Evolutionary conservation across 2,888 invertebrate species (phyloP), one percentile per base, ranked within the genome.

Genomic region (Hemaris fuciformis): DNA sequence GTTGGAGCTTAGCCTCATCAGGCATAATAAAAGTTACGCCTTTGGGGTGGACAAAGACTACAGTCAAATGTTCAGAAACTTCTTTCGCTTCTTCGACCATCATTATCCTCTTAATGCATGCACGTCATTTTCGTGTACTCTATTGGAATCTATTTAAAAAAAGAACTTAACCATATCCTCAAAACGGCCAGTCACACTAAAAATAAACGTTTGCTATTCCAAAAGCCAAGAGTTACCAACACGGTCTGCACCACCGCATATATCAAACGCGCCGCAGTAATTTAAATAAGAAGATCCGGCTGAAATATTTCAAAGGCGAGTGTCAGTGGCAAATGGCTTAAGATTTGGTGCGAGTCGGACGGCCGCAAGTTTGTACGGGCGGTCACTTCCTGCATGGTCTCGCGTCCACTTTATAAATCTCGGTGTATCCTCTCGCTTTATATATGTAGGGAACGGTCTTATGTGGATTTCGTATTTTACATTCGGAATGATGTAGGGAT

Each of bases 331-430:
- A 78, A 75, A 79, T 79, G 63, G 76, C 63, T 64, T 27, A 68
- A 77, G 76, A 77, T 80, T 77, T 75, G 63, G 66, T 69, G 62
- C 63, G 65, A 64, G 38, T 71, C 69, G 73, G 63, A 68, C 60
- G 61, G 63, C 67, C 63, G 57, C 64, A 63, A 64, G 61, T 66
- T 70, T 68, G 61, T 60, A 75, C 73, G n/a, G n/a, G 63, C 71
- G 66, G 73, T 76, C 79, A 82, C 77, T 77, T 68, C 79, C 71
- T 74, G 69, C 60, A 62, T 70, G 64, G 65, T 70, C 73, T 63
- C 62, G 60, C 43, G 1, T n/a, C 27, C 46, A 58, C 60, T 62
- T 57, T 48, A 53, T 53, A 53, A 31, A 53, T 53, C 31, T 48
- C 27, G 15, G 4, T 27, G 18, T 4, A 53, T 8, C 18, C 13